A percentile compares a stretch with the other conserved stretches of the same genome.
Conservation (phyloP, 2,888 invertebrate species). For the Heterodera filipjevi region DNA sequence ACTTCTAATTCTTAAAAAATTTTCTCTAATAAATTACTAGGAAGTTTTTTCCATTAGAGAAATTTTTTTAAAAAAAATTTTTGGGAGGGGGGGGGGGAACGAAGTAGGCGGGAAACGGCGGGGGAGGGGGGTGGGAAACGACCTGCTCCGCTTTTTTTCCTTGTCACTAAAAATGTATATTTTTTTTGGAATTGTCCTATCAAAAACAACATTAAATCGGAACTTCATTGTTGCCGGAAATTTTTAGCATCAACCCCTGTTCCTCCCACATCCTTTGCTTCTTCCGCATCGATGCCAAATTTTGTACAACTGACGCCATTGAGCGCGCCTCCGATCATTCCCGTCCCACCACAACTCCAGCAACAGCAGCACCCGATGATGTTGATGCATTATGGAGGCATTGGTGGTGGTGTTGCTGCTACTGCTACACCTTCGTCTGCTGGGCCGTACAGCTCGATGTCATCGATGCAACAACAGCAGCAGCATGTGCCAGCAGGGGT, state of each 20-base stretch:
- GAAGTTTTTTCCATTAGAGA: too few species aligned
- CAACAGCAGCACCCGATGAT: background rate
- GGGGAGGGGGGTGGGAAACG: too few species aligned
- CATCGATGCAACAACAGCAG: background rate
- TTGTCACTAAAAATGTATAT: too few species aligned
- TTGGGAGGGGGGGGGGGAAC: too few species aligned
- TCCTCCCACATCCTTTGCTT: background rate
- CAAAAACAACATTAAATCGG: background rate
- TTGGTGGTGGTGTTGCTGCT: background rate
- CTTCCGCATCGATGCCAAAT: background rate
- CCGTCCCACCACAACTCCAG: background rate
- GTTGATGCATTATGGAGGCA: background rate
- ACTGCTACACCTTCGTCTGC: background rate
- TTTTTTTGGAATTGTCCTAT: background rate
- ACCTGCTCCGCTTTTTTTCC: too few species aligned
- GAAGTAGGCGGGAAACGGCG: too few species aligned
- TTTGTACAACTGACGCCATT: background rate
- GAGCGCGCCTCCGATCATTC: background rate
- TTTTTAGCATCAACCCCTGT: background rate
- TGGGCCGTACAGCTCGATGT: background rate
- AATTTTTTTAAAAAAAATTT: too few species aligned
- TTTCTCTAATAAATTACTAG: too few species aligned
- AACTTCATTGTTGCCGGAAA: background rate
- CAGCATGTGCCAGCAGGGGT: slow-evolving; percentile 14
- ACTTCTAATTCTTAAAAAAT: too few species aligned